Evolutionary conservation across 2,797 vertebrate genomes (phyloP), one percentile per base, ranked within the genome.

Genomic region (Yasuhikotakia modesta): DNA sequence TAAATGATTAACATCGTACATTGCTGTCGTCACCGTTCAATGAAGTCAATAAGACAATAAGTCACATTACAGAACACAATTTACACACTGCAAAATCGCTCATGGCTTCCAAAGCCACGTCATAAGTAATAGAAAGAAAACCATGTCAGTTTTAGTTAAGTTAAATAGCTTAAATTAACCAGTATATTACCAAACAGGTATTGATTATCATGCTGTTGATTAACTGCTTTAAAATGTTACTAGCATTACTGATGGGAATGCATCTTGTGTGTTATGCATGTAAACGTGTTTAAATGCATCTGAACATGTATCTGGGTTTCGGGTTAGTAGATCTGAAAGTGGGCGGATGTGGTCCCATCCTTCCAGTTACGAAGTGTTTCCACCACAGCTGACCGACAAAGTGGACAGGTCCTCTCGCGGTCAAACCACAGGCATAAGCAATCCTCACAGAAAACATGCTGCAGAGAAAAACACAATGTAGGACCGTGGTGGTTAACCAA

Each of bases 361-460:
- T 98, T 99, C 97, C 97, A 99, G 92, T 95, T 96, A 17, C 96
- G 95, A 80, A 95, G 91, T 0, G 93, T 96, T 79, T 99, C 96
- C 10, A 95, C 91, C 0, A 94, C 93, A 0, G 95, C 89, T 0
- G 97, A 94, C 70, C 98, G 97, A 64, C 98, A 99, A 75, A 99
- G 94, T 0, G 98, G 98, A 81, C 97, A 99, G 2, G 95, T 95
- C 79, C 94, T 92, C 92, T 99, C 97, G 0, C 96, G 93, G 86
- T 99, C 97, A 48, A 99, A 98, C 98, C 97, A 99, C 82, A 96
- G 92, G 80, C 96, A 96, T 85, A 99, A 90, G 82, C 98, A 99
- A 72, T 99, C 98, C 80, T 99, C 97, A 3, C 97, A 99, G 89
- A 99, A 99, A 69, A 99, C 96, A 0, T 99, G 98, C 97, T 99